Evolutionary conservation across 1,140 invertebrate genomes (phyloP), one percentile per base, ranked within the genome.

Genomic region (Zaprionus ornatus): DNA sequence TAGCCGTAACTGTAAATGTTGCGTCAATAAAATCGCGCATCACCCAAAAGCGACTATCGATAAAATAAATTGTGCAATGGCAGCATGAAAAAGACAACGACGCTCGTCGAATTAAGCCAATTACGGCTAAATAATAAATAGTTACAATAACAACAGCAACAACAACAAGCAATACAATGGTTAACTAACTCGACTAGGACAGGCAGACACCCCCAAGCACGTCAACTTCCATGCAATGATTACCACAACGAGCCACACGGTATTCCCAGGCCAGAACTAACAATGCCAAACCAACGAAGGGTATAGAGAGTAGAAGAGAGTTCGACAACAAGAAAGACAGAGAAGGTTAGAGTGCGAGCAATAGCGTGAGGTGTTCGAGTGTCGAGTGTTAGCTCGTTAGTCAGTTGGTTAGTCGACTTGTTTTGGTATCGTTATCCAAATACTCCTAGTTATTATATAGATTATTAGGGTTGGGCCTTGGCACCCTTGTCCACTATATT

Each of bases 101-200:
- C 71, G 66, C 61, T 72, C 64, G 64, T 66, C 74, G 78, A 88
- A 88, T 87, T 88, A 86, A 77, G 64, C 77, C 84, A 88, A 87
- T 87, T 87, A 87, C 74, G 64, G 67, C 64, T 84, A 76, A 87
- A 88, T 88, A 87, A 87, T 90, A 77, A 90, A 77, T 68, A 63
- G 40, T 55, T 64, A 74, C 69, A 67, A 55, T 3, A 48, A 56
- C 55, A 56, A 2, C 23, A 60, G 42, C 21, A 74, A 72, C 40
- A 70, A 64, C 42, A 45, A 27, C 21, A 77, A 74, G 65, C 25
- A 65, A 61, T 27, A 48, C 21, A 54, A 64, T 55, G 55, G 17
- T 60, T 32, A 77, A 71, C 74, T 19, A 59, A 37, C 61, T 64
- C 67, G 21, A 65, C 35, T 56, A 63, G 64, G 48, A 23, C 56